Conservation (phyloP, 53 echinoderm and acorn worm genomes). For the Paelopatides confundens region DNA sequence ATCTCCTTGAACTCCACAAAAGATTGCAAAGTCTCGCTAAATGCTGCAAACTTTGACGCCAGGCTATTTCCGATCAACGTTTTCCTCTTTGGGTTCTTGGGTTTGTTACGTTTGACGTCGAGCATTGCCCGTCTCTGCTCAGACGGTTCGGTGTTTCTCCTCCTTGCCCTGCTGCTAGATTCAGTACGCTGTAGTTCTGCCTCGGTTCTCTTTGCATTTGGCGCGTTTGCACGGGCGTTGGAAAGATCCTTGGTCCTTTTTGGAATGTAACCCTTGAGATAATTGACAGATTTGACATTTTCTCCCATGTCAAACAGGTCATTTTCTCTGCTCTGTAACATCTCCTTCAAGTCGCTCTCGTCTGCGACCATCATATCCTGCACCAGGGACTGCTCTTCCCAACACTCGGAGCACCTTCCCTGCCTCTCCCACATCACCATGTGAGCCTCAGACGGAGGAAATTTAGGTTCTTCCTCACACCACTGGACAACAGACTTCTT, state of each 20-base stretch:
- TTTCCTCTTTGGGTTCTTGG: not conserved
- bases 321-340: not conserved
- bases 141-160: not conserved
- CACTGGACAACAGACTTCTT: conserved; percentile 66
- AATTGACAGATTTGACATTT: not conserved
- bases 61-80: not conserved
- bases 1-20: conserved; percentile 10
- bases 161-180: not conserved
- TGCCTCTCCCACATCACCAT: conserved; percentile 84
- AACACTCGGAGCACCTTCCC: conserved; percentile 62
- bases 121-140: too few species aligned
- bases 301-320: too few species aligned
- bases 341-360: not conserved
- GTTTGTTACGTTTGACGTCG: not conserved
- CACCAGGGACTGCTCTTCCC: conserved; percentile 13
- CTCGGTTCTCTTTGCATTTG: not conserved
- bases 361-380: not conserved
- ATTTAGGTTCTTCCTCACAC: conserved; percentile 57
- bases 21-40: not conserved
- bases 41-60: conserved; percentile 7
- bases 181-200: not conserved
- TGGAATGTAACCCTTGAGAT: not conserved
- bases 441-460: conserved; percentile 89
- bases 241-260: not conserved
- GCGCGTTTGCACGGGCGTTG: too few species aligned